Base-by-base conservation (phyloP, 2,797 vertebrate genomes). In the Acanthornis magna region DNA sequence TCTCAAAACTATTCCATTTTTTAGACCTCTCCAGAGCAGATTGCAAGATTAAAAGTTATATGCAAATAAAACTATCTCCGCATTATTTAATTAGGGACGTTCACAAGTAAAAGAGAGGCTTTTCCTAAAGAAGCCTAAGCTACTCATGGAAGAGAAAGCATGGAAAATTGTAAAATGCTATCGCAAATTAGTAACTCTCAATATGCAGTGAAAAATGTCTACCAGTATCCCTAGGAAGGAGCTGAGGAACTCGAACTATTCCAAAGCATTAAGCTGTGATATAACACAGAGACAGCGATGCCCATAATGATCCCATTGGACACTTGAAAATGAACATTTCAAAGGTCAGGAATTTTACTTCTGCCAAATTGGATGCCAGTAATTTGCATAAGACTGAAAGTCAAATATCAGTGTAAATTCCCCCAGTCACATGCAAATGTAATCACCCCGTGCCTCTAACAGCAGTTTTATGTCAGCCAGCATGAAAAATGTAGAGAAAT, bases 331-430 rank as follows among this genome's bases (percentile, higher is more conserved):
- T 79, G 96, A 98, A 96, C 95, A 95, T 97, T 97, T 93, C 96
- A 98, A 98, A 99, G 98, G 98, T 98, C 98, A 98, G 95, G 96
- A 95, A 96, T 98, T 97, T 97, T 95, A 91, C 96, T 95, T 97
- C 94, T 96, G 96, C 95, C 95, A 97, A 98, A 98, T 94, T 95
- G 98, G 97, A 97, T 96, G 94, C 83, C 76, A 60, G 89, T 96
- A 95, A 98, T 98, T 98, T 98, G 96, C 98, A 98, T 98, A 95
- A 95, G 89, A 96, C 96, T 96, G 97, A 97, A 98, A 98, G 97
- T 97, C 97, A 96, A 95, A 95, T 98, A 97, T 97, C 97, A 97
- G 96, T 95, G 95, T 96, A 97, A 97, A 98, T 98, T 97, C 97
- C 96, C 95, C 67, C 63, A 45, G 70, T 96, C 95, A 98, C 96